Base-by-base conservation (phyloP, 2,797 vertebrate species). In the Thripadectes ignobilis region DNA sequence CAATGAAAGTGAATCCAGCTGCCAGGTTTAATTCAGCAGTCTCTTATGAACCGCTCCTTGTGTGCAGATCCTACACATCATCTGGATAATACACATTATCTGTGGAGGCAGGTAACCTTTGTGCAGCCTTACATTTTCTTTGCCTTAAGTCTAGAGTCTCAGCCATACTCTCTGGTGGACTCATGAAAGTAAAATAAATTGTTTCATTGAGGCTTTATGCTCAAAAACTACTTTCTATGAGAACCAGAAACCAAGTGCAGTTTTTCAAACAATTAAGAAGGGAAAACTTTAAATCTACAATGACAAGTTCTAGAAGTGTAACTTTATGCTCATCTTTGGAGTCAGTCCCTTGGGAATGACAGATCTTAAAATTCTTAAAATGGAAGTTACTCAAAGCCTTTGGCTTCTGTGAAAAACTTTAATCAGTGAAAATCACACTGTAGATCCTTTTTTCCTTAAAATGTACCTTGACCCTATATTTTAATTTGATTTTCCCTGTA, bases 21-120 rank as follows among this genome's bases (percentile, higher is more conserved):
- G 92, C 75, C 84, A 89, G 78, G 61, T 93, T 95, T 85, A 92
- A 89, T 94, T 93, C 91, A 89, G 27, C 52, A 74, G 49, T 61
- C 57, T 85, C 52, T 69, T 81, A 76, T 48, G 66, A 85, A 55
- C 30, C n/a, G 45, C 24, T 83, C 49, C 4, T 2, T 30, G 21
- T 74, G 41, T 61, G 49, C 51, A 76, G 59, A 24, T 95, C 54
- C 72, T 85, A 52, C 52, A 58, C 30, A 39, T 78, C 45, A 51
- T 36, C 59, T 54, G 36, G 55, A 39, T 41, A 69, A 81, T 14
- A n/a, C 5, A 11, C 1, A 0, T 30, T 62, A 41, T 49, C 81
- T 94, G 8, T 71, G 45, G 48, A 67, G 43, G 46, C 26, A 78
- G 48, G 52, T 79, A 79, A 61, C 38, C 23, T 17, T 63, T 82